Evolutionary conservation across 2,888 invertebrate genomes (phyloP).

Genomic region (Dermolepida albohirtum): DNA sequence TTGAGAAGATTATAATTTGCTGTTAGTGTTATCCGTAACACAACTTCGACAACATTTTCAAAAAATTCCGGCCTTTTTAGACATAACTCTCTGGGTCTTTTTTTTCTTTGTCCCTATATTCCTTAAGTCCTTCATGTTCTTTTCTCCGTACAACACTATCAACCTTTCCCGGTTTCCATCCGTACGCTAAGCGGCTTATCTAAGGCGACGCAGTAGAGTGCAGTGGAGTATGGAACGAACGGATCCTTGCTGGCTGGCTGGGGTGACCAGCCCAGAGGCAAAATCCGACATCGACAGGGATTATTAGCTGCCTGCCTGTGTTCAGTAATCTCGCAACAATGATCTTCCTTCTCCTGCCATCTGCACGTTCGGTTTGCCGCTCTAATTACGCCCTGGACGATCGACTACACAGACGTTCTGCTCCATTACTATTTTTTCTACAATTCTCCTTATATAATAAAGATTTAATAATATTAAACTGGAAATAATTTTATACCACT

Average conservation of each 20-base stretch:
- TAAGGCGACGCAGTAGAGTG: conserved; percentile 53
- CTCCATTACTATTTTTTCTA: no score
- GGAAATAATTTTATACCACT: no score
- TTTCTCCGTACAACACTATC: conserved; percentile 9
- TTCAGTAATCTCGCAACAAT: conserved; percentile 50
- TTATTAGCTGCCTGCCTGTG: conserved; percentile 57
- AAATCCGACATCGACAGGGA: conserved; percentile 60
- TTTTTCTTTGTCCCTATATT: no score
- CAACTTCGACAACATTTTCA: no score
- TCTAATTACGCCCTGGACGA: conserved; percentile 43
- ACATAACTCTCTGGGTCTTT: no score
- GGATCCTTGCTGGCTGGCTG: conserved; percentile 51
- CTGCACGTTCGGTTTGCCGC: conserved; percentile 45
- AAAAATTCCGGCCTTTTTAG: no score
- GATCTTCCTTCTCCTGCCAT: conserved; percentile 47
- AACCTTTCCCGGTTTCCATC: conserved; percentile 19
- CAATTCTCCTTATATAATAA: no score
- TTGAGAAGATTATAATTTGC: no score
- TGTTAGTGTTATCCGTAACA: no score
- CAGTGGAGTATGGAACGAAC: conserved; percentile 47
- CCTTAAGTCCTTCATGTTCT: neutral
- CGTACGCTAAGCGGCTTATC: conserved; percentile 53
- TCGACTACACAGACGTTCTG: neutral
- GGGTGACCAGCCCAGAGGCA: conserved; percentile 45
- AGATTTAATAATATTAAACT: no score